A percentile compares a stretch with the other conserved stretches of the same genome.
Evolutionary conservation across 2,797 vertebrate species (phyloP).

Genomic region (Melanotaenia pygmaea): DNA sequence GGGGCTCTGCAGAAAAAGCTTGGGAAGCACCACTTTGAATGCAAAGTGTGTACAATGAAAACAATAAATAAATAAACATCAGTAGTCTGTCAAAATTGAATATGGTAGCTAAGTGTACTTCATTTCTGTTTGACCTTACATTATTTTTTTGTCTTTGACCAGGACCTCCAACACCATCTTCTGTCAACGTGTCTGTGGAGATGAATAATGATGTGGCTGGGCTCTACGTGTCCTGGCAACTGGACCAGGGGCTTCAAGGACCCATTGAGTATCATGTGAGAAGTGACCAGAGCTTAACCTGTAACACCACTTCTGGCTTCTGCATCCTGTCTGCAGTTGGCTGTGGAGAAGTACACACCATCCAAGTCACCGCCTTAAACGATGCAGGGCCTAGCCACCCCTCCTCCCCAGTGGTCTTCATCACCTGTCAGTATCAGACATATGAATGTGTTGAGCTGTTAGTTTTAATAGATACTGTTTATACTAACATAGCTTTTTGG

Average conservation of each 20-base stretch:
- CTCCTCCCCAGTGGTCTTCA: constrained; percentile 75
- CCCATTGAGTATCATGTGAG: constrained; percentile 77
- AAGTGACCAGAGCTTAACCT: constrained; percentile 76
- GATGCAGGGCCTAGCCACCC: constrained; percentile 85
- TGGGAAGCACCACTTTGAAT: too few species aligned
- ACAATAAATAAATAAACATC: not conserved
- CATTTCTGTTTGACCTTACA: not conserved
- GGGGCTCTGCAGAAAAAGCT: too few species aligned
- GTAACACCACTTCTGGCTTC: constrained; percentile 75
- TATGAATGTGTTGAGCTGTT: not conserved
- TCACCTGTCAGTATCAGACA: constrained; percentile 82
- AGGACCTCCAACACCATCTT: constrained; percentile 85
- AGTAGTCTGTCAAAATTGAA: not conserved
- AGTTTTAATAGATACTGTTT: not conserved
- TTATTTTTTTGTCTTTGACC: constrained; percentile 30
- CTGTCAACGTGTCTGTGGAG: constrained; percentile 76
- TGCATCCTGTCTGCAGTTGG: constrained; percentile 81
- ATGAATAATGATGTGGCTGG: constrained; percentile 56
- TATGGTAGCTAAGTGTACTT: not conserved
- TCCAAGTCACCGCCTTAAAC: constrained; percentile 85
- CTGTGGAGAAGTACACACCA: constrained; percentile 82
- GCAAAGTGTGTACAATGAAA: not conserved
- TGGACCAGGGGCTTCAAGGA: constrained; percentile 59
- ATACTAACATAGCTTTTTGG: too few species aligned
- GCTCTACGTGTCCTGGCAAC: constrained; percentile 82